Percentiles rank a stretch among this genome's conserved stretches.
phyloP scores from a whole-genome alignment of 2,888 invertebrate species.

The Plutella xylostella region DNA sequence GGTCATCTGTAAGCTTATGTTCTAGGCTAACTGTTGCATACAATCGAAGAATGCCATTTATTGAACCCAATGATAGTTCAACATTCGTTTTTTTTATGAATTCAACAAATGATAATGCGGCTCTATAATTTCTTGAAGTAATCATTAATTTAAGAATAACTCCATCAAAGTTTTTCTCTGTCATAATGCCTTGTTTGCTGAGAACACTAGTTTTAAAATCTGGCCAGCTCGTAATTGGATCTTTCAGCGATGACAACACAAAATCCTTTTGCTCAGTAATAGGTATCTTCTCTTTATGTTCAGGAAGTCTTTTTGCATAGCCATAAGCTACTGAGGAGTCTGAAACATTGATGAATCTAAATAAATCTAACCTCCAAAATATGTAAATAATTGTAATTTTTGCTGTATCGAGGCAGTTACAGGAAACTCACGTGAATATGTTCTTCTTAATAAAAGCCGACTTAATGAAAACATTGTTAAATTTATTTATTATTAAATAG shows the following conservation, averaged over 20 bases:
- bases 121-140: slow-evolving; percentile 41
- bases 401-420: no score
- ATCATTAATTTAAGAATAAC: slow-evolving; percentile 67
- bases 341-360: no score
- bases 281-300: no score
- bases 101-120: slow-evolving; percentile 69
- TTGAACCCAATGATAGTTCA: slow-evolving; percentile 67
- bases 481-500: no score
- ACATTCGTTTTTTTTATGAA: slow-evolving; percentile 58
- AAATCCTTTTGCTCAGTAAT: slow-evolving; percentile 36
- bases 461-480: no score
- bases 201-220: slow-evolving; percentile 49
- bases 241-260: slow-evolving; percentile 29
- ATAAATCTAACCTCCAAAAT: no score
- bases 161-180: slow-evolving; percentile 69
- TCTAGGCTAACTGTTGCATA: slow-evolving; percentile 49
- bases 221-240: slow-evolving; percentile 41
- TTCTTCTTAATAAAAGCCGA: no score
- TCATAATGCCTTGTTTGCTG: slow-evolving; percentile 39
- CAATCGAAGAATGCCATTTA: slow-evolving; percentile 68
- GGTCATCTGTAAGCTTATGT: slow-evolving; percentile 38
- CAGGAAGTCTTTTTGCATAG: no score
- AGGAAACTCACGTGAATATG: no score
- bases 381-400: no score
- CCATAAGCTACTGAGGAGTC: no score